These are phyloP conservation scores for Procambarus clarkii DNA, from an alignment of 1,140 invertebrate genomes.

Conservation along the genomic window DNA sequence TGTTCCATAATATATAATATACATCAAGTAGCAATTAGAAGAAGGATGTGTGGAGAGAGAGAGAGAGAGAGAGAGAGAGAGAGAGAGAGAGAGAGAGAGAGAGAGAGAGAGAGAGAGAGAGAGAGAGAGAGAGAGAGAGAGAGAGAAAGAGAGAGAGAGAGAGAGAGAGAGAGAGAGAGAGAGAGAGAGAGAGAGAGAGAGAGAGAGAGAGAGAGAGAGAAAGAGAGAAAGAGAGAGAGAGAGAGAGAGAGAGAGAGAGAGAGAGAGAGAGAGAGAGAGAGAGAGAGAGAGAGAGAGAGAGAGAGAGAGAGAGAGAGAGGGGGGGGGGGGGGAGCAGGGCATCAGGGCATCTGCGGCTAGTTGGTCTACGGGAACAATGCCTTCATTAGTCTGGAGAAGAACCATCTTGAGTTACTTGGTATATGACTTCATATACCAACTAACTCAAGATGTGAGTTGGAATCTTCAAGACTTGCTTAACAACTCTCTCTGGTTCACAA, in stretches of 20 bases:
- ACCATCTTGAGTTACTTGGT: too few relatives aligned
- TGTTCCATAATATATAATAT: too few relatives aligned
- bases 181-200: conserved; percentile 7
- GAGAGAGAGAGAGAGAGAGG: conserved; percentile 3
- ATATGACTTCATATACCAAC: too few relatives aligned
- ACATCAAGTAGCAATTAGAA: too few relatives aligned
- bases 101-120: neutral
- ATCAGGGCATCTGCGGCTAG: too few relatives aligned
- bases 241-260: neutral
- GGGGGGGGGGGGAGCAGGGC: neutral
- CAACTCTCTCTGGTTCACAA: neutral
- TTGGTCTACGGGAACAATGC: too few relatives aligned
- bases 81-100: conserved; percentile 11
- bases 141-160: neutral
- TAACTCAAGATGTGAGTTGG: too few relatives aligned
- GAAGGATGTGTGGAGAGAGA: neutral
- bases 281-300: neutral
- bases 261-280: neutral
- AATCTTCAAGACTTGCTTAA: too few relatives aligned
- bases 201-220: conserved; percentile 36
- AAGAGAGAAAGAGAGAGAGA: conserved; percentile 25
- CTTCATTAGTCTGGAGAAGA: neutral
- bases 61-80: neutral
- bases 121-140: neutral
- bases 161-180: neutral